These are phyloP conservation scores for Isotomurus palustris DNA, from an alignment of 2,888 invertebrate genomes.

Conservation along the genomic window DNA sequence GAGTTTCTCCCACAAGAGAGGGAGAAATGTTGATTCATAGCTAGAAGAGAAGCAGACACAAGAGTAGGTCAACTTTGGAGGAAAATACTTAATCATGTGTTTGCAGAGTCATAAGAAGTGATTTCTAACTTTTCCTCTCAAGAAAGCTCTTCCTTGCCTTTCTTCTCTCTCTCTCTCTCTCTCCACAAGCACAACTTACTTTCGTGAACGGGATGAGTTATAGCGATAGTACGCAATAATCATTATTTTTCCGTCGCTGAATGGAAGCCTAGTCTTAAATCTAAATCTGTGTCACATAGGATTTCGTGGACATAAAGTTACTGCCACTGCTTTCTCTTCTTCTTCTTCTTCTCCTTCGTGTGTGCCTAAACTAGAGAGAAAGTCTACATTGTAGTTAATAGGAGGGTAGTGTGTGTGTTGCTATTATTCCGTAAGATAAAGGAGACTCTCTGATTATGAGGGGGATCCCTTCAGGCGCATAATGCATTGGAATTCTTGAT, in stretches of 20 bases:
- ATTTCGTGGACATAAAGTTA: constrained; percentile 6
- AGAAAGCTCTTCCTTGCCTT: neutral
- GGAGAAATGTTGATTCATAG: neutral
- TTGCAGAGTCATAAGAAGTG: constrained; percentile 13
- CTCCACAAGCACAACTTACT: constrained; percentile 2
- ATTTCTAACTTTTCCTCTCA: constrained; percentile 13
- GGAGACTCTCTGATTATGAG: too few species aligned
- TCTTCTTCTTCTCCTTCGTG: too few species aligned
- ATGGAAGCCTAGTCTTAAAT: constrained; percentile 17
- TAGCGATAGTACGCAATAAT: constrained; percentile 24
- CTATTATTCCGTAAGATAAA: too few species aligned
- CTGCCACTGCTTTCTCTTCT: constrained; percentile 4
- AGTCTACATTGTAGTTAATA: too few species aligned
- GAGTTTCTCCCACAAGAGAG: neutral
- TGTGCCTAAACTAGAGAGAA: too few species aligned
- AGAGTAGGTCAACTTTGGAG: constrained; percentile 3
- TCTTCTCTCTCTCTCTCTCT: constrained; percentile 3
- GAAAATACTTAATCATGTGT: constrained; percentile 7
- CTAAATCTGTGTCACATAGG: constrained; percentile 13
- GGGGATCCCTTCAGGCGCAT: too few species aligned
- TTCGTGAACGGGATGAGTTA: constrained; percentile 14
- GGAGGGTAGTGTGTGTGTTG: too few species aligned
- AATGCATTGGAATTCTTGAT: too few species aligned
- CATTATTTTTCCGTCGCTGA: constrained; percentile 19
- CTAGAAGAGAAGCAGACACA: neutral